Evolutionary conservation across 1,140 invertebrate genomes (phyloP), one percentile per base, ranked within the genome.

Genomic region (Nylanderia fulva): DNA sequence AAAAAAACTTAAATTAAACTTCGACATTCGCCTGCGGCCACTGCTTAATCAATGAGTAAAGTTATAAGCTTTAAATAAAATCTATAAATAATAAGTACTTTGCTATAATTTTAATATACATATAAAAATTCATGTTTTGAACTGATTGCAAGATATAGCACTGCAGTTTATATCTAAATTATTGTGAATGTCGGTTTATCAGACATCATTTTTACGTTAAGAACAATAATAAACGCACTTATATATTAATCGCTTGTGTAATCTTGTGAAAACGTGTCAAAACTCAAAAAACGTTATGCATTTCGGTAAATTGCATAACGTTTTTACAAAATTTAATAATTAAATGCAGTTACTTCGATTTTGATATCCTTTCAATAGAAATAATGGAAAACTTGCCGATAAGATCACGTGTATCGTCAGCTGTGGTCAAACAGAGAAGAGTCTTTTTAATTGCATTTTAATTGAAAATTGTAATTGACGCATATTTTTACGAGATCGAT

Each of bases 31-130:
- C 24, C 58, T n/a, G n/a, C n/a, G n/a, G 7, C 21, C 8, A 2
- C 11, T 79, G 21, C 15, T 42, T 68, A 54, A 54, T 0, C n/a
- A 1, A 42, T 11, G n/a, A 29, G 21, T 72, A 42, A 29, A 63
- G 24, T 42, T 24, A 18, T 18, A 54, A 68, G 42, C 60, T 56
- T 27, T 27, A 6, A 13, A 48, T 48, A 48, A 48, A 18, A 11
- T 5, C 54, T 39, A 79, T 68, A 54, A 79, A 79, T 68, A 79
- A 68, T 68, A 79, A 79, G 76, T 68, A 79, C 76, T 27, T 79
- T 18, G 33, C 52, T 68, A 6, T 36, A 27, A 56, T 39, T 42
- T 76, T 29, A 8, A 61, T 9, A 18, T 54, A 18, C 48, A 18
- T 54, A n/a, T n/a, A 54, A 54, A 54, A n/a, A 54, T 54, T 54